These are phyloP conservation scores for Nesidiocoris tenuis DNA, from an alignment of 2,888 invertebrate genomes.

Conservation along the genomic window DNA sequence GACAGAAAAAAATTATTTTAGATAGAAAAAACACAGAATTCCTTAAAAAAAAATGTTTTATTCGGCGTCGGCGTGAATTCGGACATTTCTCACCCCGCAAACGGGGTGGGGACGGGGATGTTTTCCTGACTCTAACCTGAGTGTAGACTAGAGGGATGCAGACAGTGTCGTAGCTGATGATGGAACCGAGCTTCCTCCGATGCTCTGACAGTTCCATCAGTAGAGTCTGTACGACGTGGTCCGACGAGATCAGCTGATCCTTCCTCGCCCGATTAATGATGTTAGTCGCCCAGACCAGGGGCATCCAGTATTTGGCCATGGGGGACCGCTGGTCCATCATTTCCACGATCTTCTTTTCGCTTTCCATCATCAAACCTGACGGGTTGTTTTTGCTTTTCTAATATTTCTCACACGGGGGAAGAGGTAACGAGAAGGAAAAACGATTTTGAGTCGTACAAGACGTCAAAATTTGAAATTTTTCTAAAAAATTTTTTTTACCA, in stretches of 20 bases:
- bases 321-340: constrained; percentile 82
- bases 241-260: constrained; percentile 80
- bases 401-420: too few relatives aligned
- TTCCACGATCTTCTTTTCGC: constrained; percentile 88
- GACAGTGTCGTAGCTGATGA: constrained; percentile 88
- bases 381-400: not conserved
- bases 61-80: too few relatives aligned
- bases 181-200: constrained; percentile 74
- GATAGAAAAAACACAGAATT: too few relatives aligned
- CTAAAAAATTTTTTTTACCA: too few relatives aligned
- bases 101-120: too few relatives aligned
- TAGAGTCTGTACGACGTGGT: constrained; percentile 89
- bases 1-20: too few relatives aligned
- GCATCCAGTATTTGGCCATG: constrained; percentile 94
- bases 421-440: too few relatives aligned
- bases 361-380: constrained; percentile 83
- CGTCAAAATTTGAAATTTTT: too few relatives aligned
- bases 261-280: constrained; percentile 85
- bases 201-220: constrained; percentile 87
- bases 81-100: too few relatives aligned
- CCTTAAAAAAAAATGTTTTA: too few relatives aligned
- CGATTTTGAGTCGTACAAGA: too few relatives aligned
- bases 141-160: constrained; percentile 90
- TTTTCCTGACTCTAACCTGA: constrained; percentile 77
- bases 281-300: constrained; percentile 88